A percentile compares a stretch with the other conserved stretches of the same genome.
These are phyloP conservation scores for Passerculus sandwichensis DNA, from an alignment of 2,797 vertebrate species.

Conservation along the genomic window DNA sequence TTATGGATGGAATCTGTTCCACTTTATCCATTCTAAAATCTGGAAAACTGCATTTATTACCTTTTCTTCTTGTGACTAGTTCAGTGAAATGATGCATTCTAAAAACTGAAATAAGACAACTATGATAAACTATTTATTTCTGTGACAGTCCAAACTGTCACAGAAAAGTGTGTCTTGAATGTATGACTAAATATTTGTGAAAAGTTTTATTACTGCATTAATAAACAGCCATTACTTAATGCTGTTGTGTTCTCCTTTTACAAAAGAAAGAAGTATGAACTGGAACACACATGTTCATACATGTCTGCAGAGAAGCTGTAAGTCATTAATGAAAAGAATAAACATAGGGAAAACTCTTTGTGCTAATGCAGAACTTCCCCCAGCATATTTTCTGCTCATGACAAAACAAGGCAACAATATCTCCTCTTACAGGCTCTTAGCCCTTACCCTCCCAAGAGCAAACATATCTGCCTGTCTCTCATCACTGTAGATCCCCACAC, in stretches of 20 bases:
- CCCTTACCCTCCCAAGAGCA: background rate
- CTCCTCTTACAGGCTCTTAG: background rate
- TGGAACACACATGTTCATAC: background rate
- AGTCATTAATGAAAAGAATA: background rate
- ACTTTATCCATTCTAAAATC: background rate
- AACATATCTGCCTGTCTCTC: background rate
- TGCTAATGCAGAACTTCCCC: background rate
- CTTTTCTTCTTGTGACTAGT: background rate
- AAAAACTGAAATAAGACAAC: background rate
- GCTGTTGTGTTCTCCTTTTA: background rate
- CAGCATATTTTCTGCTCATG: background rate
- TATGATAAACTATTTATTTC: background rate
- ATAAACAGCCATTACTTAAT: conserved; percentile 4
- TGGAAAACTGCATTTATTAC: background rate
- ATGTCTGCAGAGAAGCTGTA: background rate
- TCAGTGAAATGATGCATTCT: background rate
- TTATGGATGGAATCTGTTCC: background rate
- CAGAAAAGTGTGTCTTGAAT: background rate
- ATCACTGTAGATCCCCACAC: background rate
- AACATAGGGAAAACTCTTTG: background rate
- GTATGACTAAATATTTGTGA: background rate
- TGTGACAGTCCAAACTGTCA: background rate
- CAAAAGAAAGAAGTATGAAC: background rate
- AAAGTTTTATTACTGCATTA: background rate
- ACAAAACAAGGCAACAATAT: background rate